Conservation (phyloP, 2,888 invertebrate species). For the Heteromyza rotundicornis region DNA sequence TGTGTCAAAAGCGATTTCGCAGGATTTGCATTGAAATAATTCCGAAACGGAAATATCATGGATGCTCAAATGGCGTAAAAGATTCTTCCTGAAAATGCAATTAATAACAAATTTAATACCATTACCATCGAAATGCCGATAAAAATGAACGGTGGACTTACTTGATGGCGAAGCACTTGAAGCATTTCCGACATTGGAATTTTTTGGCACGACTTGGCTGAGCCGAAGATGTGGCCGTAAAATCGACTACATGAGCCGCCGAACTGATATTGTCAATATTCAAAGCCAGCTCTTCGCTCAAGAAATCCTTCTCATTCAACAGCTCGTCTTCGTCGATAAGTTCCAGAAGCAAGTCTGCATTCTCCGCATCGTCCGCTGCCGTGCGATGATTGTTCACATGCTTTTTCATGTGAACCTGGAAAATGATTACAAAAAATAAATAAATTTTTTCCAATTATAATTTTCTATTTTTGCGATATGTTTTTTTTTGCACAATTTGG, state of each 20-base stretch:
- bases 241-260: constrained; percentile 33
- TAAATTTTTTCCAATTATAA: too few relatives aligned
- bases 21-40: constrained; percentile 18
- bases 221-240: constrained; percentile 32
- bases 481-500: too few relatives aligned
- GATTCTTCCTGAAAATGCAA: constrained; percentile 32
- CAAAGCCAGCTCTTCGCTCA: constrained; percentile 12
- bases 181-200: constrained; percentile 51
- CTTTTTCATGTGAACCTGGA: constrained; percentile 47
- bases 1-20: constrained; percentile 22
- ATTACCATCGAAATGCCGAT: neutral
- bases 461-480: too few relatives aligned
- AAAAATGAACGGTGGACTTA: constrained; percentile 29
- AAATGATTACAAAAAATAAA: too few relatives aligned
- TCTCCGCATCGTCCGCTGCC: neutral
- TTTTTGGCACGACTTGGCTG: constrained; percentile 41
- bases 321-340: constrained; percentile 20
- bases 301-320: constrained; percentile 8
- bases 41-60: constrained; percentile 24
- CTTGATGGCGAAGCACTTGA: constrained; percentile 53
- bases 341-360: neutral
- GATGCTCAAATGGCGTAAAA: constrained; percentile 35
- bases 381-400: constrained; percentile 35
- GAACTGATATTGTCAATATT: constrained; percentile 22
- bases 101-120: neutral